phyloP scores from a whole-genome alignment of 2,888 invertebrate species.

The Aphidius colemani region DNA sequence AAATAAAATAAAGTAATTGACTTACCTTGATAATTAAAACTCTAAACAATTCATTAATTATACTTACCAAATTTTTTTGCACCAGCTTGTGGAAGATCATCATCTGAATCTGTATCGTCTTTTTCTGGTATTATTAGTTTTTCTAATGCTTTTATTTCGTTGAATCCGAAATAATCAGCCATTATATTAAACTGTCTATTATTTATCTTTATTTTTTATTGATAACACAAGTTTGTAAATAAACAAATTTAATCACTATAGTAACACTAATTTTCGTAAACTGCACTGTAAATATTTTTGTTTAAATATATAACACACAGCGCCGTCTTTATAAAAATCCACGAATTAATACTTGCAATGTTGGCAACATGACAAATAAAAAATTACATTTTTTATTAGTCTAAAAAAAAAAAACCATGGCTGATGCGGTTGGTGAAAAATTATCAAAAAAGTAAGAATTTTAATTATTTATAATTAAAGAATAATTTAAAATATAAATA shows the following conservation, averaged over 20 bases:
- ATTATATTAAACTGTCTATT: conserved; percentile 32
- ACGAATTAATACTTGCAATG: too few species aligned
- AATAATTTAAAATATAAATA: not conserved
- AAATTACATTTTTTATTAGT: not conserved
- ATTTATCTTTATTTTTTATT: too few species aligned
- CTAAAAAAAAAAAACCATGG: conserved; percentile 60
- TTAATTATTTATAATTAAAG: conserved; percentile 8
- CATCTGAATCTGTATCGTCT: conserved; percentile 51
- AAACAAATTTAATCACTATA: conserved; percentile 25
- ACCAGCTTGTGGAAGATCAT: conserved; percentile 50
- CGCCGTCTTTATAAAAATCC: too few species aligned
- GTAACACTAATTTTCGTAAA: not conserved
- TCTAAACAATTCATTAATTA: conserved; percentile 5
- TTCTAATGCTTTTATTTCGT: conserved; percentile 50
- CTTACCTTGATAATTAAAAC: conserved; percentile 14
- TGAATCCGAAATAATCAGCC: conserved; percentile 46
- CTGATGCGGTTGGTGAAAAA: conserved; percentile 66
- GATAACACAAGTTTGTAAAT: too few species aligned
- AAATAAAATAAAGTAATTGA: conserved; percentile 3
- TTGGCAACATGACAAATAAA: too few species aligned
- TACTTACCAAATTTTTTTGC: conserved; percentile 47
- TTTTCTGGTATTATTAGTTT: conserved; percentile 46
- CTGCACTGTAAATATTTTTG: too few species aligned
- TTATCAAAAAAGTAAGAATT: conserved; percentile 72
- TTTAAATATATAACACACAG: too few species aligned